A percentile compares a stretch with the other conserved stretches of the same genome.
Evolutionary conservation across 2,797 vertebrate species (phyloP).

Genomic region (Malurus leucopterus): DNA sequence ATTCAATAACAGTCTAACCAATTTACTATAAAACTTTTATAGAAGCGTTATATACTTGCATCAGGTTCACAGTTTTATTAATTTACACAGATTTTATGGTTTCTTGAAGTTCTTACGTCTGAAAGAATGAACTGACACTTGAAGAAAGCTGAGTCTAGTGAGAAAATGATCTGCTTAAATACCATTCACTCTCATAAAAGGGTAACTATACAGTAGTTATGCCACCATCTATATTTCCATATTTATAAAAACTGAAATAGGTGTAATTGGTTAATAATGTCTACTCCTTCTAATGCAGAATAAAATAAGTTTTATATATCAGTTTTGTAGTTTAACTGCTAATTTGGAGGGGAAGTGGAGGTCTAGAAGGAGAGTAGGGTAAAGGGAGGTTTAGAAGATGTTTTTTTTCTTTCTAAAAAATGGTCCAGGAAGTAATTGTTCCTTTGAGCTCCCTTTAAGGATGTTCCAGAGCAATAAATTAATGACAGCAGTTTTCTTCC

Average conservation of each 20-base stretch:
- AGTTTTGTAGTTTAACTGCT: background rate
- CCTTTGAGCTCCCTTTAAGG: background rate
- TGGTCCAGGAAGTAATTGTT: background rate
- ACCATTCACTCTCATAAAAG: slow-evolving; percentile 47
- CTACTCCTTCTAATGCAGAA: background rate
- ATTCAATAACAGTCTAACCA: slow-evolving; percentile 40
- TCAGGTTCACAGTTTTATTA: slow-evolving; percentile 53
- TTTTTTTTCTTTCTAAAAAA: background rate
- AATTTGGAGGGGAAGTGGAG: background rate
- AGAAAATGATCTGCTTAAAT: slow-evolving; percentile 55
- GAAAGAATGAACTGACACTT: slow-evolving; percentile 37
- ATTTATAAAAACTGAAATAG: slow-evolving; percentile 29
- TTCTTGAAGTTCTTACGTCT: slow-evolving; percentile 37
- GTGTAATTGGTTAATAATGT: slow-evolving; percentile 13
- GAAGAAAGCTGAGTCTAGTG: slow-evolving; percentile 56
- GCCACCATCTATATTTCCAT: slow-evolving; percentile 10
- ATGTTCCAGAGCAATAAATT: slow-evolving; percentile 38
- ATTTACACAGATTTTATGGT: slow-evolving; percentile 61
- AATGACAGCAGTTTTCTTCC: slow-evolving; percentile 1
- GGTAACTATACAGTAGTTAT: slow-evolving; percentile 11
- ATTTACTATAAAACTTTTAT: slow-evolving; percentile 58
- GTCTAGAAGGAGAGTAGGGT: background rate
- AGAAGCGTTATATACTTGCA: slow-evolving; percentile 50
- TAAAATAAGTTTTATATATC: slow-evolving; percentile 15
- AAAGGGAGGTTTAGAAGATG: background rate